These are phyloP conservation scores for Nematostella vectensis DNA, from an alignment of 92 coral and sea anemone species.

Conservation along the genomic window DNA sequence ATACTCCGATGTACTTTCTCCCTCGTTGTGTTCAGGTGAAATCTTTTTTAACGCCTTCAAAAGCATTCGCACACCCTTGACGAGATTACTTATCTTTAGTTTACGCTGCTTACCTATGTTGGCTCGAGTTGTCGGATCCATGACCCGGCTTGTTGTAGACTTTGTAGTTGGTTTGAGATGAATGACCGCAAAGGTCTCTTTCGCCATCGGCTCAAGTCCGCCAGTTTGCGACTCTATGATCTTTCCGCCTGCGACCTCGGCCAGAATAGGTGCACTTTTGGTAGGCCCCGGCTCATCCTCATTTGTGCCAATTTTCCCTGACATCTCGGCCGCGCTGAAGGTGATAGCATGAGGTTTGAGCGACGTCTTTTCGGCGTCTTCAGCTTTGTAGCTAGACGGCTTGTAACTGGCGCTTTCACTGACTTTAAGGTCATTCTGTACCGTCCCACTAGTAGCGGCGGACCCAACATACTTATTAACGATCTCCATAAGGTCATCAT, in stretches of 20 bases:
- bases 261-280: not conserved
- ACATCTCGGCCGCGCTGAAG: constrained; percentile 14
- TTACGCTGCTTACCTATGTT: not conserved
- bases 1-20: not conserved
- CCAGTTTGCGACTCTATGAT: constrained; percentile 8
- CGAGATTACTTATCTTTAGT: constrained; percentile 9
- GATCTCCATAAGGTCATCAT: constrained; percentile 5
- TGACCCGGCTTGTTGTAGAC: not conserved
- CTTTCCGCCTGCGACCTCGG: constrained; percentile 18
- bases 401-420: not conserved
- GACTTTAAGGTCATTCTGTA: not conserved
- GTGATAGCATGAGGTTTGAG: constrained; percentile 16
- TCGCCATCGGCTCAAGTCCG: constrained; percentile 7
- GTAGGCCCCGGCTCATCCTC: not conserved
- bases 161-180: constrained; percentile 18
- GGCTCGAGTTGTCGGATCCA: not conserved
- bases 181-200: constrained; percentile 10
- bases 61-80: constrained; percentile 18
- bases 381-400: not conserved
- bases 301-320: constrained; percentile 12
- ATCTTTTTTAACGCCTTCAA: constrained; percentile 6
- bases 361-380: constrained; percentile 4
- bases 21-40: not conserved
- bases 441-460: not conserved
- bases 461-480: not conserved